phyloP scores from a whole-genome alignment of 1,140 invertebrate genomes.

The Acromyrmex heyeri region DNA sequence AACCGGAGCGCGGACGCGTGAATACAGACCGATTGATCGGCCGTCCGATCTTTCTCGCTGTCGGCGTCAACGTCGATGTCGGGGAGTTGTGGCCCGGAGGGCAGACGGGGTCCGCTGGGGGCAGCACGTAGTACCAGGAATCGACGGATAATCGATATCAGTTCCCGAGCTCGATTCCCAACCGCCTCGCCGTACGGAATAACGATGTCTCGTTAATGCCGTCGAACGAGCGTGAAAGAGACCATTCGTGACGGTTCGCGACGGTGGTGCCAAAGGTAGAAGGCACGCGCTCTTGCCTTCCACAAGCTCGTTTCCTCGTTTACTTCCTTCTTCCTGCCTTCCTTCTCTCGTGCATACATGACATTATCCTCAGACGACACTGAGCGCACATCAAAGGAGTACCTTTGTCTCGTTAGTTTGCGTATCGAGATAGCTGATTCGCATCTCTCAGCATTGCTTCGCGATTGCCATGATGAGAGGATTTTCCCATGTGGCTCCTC shows the following conservation, averaged over 20 bases:
- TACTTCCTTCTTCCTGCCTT: not conserved
- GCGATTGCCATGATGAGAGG: not conserved
- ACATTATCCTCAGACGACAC: slow-evolving; percentile 10
- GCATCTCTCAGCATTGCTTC: not conserved
- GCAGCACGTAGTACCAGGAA: slow-evolving; percentile 30
- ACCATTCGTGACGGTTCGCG: slow-evolving; percentile 50
- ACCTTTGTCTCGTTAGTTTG: slow-evolving; percentile 16
- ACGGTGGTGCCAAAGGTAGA: not conserved
- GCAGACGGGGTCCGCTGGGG: not conserved
- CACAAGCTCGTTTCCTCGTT: slow-evolving; percentile 8
- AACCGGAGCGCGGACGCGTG: not conserved
- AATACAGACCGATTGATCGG: slow-evolving; percentile 46
- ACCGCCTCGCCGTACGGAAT: slow-evolving; percentile 54
- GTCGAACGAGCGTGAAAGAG: slow-evolving; percentile 60
- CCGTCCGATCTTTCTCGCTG: slow-evolving; percentile 19
- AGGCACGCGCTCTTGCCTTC: not conserved
- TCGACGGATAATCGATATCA: slow-evolving; percentile 63
- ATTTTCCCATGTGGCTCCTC: not conserved
- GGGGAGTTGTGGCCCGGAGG: slow-evolving; percentile 4
- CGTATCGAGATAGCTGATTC: slow-evolving; percentile 33
- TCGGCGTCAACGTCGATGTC: slow-evolving; percentile 16
- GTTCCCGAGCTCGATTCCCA: slow-evolving; percentile 30
- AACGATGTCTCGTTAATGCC: slow-evolving; percentile 65
- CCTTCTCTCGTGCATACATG: not conserved
- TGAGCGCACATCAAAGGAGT: slow-evolving; percentile 25